These are phyloP conservation scores for Patella depressa DNA, from an alignment of 2,888 invertebrate species.

Conservation along the genomic window DNA sequence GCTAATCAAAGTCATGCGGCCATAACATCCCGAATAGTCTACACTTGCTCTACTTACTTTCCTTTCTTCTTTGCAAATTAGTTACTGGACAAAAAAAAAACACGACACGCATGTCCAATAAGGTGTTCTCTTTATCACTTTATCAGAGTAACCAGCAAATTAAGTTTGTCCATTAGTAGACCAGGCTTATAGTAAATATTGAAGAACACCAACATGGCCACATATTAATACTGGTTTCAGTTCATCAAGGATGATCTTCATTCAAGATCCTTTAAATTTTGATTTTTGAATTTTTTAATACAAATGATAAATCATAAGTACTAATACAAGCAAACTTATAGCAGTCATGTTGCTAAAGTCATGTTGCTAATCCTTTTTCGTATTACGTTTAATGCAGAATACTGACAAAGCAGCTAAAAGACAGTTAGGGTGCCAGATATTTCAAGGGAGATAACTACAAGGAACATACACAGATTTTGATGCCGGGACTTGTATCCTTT, in stretches of 20 bases:
- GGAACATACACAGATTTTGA: slow-evolving; percentile 93
- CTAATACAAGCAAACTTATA: not conserved
- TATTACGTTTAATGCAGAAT: not conserved
- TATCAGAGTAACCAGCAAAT: slow-evolving; percentile 99
- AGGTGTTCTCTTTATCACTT: slow-evolving; percentile 78
- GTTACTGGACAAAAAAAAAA: no score
- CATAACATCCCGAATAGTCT: no score
- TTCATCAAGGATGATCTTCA: slow-evolving; percentile 99
- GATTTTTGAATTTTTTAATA: not conserved
- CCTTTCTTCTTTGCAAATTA: no score
- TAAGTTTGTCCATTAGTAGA: slow-evolving; percentile 98
- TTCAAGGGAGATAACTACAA: slow-evolving; percentile 6
- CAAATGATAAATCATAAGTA: not conserved
- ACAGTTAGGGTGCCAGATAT: not conserved
- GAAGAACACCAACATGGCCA: slow-evolving; percentile 84
- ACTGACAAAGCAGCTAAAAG: not conserved
- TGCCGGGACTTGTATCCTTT: slow-evolving; percentile 98
- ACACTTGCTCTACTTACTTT: no score
- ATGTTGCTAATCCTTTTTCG: no score
- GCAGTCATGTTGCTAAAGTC: not conserved
- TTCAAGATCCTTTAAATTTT: slow-evolving; percentile 86
- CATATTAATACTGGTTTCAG: slow-evolving; percentile 93
- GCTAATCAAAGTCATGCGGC: no score
- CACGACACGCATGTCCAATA: slow-evolving; percentile 7
- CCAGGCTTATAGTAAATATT: slow-evolving; percentile 98